Conservation (phyloP, 2,113 vertebrate species). For the Ameiurus melas region DNA sequence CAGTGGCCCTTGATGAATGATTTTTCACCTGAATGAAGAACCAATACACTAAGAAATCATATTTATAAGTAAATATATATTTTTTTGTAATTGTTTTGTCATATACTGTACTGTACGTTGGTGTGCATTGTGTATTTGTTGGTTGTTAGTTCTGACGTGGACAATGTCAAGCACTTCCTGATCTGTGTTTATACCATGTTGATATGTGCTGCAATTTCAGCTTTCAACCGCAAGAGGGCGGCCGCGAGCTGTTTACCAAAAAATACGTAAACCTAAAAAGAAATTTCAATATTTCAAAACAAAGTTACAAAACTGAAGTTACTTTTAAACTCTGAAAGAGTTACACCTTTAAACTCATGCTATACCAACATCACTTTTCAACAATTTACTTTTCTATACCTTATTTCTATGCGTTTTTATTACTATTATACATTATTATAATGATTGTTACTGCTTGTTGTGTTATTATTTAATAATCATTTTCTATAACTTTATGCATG, state of each 20-base stretch:
- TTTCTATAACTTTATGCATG: neutral
- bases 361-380: neutral
- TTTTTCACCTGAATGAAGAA: neutral
- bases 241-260: neutral
- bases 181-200: neutral
- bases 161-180: neutral
- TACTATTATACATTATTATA: neutral
- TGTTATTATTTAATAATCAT: neutral
- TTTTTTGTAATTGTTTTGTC: neutral
- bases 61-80: neutral
- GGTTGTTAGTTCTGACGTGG: neutral
- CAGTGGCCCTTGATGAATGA: neutral
- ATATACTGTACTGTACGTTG: neutral
- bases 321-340: neutral
- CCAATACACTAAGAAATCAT: neutral
- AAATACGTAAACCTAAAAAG: neutral
- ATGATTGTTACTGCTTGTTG: neutral
- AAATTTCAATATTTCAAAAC: neutral
- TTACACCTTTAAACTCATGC: neutral
- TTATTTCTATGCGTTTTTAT: neutral
- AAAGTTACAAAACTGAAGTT: neutral
- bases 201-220: neutral
- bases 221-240: conserved; percentile 7
- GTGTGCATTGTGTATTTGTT: neutral
- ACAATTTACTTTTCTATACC: neutral